A percentile compares a stretch with the other conserved stretches of the same genome.
phyloP scores from a whole-genome alignment of 2,113 vertebrate species.

The Sinocyclocheilus grahami region DNA sequence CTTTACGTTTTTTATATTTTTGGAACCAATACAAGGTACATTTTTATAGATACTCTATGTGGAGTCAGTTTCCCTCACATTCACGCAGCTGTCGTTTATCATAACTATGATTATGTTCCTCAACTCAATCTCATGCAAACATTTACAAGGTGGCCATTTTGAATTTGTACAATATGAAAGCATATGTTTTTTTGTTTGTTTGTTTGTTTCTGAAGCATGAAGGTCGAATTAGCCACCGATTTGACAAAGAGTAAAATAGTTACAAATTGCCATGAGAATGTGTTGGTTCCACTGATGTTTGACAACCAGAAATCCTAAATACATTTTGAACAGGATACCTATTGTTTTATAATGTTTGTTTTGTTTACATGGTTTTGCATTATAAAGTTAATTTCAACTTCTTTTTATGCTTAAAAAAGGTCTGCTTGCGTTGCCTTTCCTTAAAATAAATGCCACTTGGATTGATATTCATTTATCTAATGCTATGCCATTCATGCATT shows the following conservation, averaged over 20 bases:
- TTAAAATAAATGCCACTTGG: conserved; percentile 4
- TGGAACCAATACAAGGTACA: no score
- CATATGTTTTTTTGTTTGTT: not conserved
- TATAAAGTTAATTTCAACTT: not conserved
- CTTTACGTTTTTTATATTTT: no score
- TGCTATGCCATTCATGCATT: not conserved
- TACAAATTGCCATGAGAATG: no score
- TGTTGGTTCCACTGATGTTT: no score
- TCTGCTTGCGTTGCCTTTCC: not conserved
- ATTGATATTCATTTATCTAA: not conserved
- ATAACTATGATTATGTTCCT: not conserved
- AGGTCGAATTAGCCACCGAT: no score
- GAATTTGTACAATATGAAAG: not conserved
- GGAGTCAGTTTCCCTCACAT: not conserved
- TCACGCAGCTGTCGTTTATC: not conserved
- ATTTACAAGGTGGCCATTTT: not conserved
- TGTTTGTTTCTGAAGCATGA: no score
- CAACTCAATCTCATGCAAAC: not conserved
- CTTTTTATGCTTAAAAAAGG: not conserved
- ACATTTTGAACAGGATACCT: no score
- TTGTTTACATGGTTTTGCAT: not conserved
- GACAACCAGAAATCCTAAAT: no score
- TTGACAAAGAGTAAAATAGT: not conserved
- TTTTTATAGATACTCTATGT: not conserved
- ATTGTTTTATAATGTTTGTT: no score